Evolutionary conservation across 2,888 invertebrate genomes (phyloP).

Genomic region (Agrotis exclamationis): DNA sequence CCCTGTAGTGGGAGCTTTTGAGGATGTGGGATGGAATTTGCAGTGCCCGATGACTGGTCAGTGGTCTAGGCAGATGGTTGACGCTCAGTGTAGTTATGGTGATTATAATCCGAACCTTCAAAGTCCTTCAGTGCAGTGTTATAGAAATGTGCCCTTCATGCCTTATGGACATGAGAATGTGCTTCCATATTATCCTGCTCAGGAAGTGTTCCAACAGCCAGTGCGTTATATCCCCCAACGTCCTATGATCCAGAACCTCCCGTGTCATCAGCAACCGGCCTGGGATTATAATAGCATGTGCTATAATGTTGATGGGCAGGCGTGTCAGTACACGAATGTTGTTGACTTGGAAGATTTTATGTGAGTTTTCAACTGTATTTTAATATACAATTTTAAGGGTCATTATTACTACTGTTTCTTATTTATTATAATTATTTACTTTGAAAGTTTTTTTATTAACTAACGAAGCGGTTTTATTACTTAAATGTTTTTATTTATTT

Average conservation of each 20-base stretch:
- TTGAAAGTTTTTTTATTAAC: not conserved
- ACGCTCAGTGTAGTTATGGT: conserved; percentile 74
- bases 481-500: not conserved
- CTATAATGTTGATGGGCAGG: conserved; percentile 92
- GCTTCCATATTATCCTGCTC: conserved; percentile 71
- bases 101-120: conserved; percentile 70
- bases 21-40: conserved; percentile 79
- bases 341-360: conserved; percentile 95
- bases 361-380: conserved; percentile 89
- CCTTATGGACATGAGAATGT: conserved; percentile 68
- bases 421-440: conserved; percentile 13
- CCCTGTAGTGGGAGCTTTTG: conserved; percentile 76
- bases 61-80: conserved; percentile 75
- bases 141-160: conserved; percentile 70
- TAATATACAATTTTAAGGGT: not conserved
- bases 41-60: conserved; percentile 81
- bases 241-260: conserved; percentile 79
- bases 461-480: not conserved
- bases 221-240: conserved; percentile 68
- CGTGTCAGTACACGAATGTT: conserved; percentile 93
- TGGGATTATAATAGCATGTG: conserved; percentile 93
- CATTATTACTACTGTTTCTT: conserved; percentile 1
- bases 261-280: conserved; percentile 87
- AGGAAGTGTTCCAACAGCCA: conserved; percentile 68
- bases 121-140: conserved; percentile 78